Conservation (phyloP, 2,797 vertebrate species). For the Mormyrus proboscirostris region DNA sequence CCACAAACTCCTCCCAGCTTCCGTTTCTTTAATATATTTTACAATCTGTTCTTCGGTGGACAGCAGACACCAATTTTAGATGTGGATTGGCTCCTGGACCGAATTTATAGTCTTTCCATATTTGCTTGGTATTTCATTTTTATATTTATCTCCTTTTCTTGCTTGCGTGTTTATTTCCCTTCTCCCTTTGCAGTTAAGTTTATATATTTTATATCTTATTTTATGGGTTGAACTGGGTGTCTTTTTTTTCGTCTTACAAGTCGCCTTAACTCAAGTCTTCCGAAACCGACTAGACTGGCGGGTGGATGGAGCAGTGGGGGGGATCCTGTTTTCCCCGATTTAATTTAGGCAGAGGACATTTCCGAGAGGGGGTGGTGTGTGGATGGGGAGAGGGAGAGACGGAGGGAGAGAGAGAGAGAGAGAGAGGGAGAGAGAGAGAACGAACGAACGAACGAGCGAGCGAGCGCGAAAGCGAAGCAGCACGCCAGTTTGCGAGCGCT, state of each 20-base stretch:
- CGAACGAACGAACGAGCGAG: not conserved
- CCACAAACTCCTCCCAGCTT: slow-evolving; percentile 57
- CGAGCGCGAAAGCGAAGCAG: not conserved
- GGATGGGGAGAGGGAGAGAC: not conserved
- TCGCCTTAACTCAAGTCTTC: slow-evolving; percentile 50
- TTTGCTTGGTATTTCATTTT: slow-evolving; percentile 23
- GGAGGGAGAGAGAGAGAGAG: not conserved
- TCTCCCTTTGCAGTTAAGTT: slow-evolving; percentile 34
- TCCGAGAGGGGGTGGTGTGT: not conserved
- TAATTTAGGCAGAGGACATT: slow-evolving; percentile 35
- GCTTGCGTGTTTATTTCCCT: slow-evolving; percentile 22
- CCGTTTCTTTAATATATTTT: slow-evolving; percentile 39
- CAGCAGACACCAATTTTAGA: slow-evolving; percentile 60
- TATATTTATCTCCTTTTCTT: slow-evolving; percentile 4
- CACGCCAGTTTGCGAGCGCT: not conserved
- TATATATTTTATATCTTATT: slow-evolving; percentile 28
- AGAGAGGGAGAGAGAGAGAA: not conserved
- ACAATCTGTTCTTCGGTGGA: slow-evolving; percentile 49
- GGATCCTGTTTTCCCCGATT: slow-evolving; percentile 34
- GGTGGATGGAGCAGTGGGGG: slow-evolving; percentile 28
- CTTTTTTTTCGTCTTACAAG: slow-evolving; percentile 40
- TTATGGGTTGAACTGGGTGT: slow-evolving; percentile 56
- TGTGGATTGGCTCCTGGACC: slow-evolving; percentile 62
- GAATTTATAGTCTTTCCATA: slow-evolving; percentile 28
- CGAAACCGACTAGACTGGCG: slow-evolving; percentile 44